Evolutionary conservation across 2,888 invertebrate genomes (phyloP), one percentile per base, ranked within the genome.

Genomic region (Alloscopus bannaensis): DNA sequence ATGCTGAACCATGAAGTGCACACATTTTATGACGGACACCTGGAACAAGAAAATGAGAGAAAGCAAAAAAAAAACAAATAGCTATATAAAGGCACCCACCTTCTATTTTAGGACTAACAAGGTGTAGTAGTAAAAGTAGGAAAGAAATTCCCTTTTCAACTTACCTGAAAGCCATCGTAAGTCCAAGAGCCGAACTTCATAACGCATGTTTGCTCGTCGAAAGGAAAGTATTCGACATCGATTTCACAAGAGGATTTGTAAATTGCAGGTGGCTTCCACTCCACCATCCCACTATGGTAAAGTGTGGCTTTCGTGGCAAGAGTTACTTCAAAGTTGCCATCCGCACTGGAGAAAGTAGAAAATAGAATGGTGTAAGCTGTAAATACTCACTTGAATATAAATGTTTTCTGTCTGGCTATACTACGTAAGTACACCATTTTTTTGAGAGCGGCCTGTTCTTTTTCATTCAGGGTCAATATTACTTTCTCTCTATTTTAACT

Each of bases 201-300:
- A 87, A 94, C 93, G 89, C 95, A 95, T 80, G 94, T 94, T 88
- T 95, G 95, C 88, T 94, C 94, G 88, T 94, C 94, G 88, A 94
- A 94, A 29, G 94, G 94, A 88, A 94, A 94, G 89, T 94, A 94
- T 89, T 94, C 94, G 82, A 94, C 94, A 90, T 94, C 94, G 87
- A 94, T 94, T 89, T 94, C 94, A 88, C 94, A 94, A 87, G 94
- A 94, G 88, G 95, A 95, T 90, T 96, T 94, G 90, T 95, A 96
- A 88, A 96, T 95, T 86, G 95, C 96, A 45, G 96, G 96, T 73
- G 96, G 96, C 87, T 95, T 94, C 95, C 95, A 95, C 87, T 94
- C 94, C 70, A 96, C 95, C 86, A 92, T 91, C 76, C 95, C 95
- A 66, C 93, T 93, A 88, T 92, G 93, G 89, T 94, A 93, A 60